Evolutionary conservation across 2,888 invertebrate genomes (phyloP), one percentile per base, ranked within the genome.

Genomic region (Morpho deidamia): DNA sequence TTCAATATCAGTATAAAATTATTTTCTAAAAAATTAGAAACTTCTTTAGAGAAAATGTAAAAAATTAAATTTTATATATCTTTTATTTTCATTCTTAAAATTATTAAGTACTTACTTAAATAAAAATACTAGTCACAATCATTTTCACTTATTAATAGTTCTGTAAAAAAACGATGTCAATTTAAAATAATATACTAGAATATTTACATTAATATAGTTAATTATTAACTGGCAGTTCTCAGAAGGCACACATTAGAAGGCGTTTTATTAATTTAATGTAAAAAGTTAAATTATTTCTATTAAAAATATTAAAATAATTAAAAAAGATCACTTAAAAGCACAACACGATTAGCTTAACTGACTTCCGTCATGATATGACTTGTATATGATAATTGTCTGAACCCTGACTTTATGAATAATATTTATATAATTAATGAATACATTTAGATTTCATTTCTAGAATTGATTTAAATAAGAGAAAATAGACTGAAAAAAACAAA

Each of bases 211-310:
- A 75, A 64, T 72, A 65, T 74, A 74, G 69, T 61, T 64, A 63
- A 56, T 84, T 79, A 83, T 77, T 85, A 83, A 81, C 80, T 86
- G 85, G 83, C 85, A 86, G 83, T 83, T 80, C 60, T 77, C 68
- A 75, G 76, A 85, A 87, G 85, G 85, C 86, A 86, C 83, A 60
- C 70, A 61, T 59, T 56, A 41, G 48, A 43, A 58, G 58, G 55
- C 52, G 56, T 58, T 48, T 38, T 5, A 46, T 32, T 46, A 39
- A 42, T 37, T n/a, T n/a, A n/a, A n/a, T n/a, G n/a, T n/a, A n/a
- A n/a, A n/a, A n/a, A n/a, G n/a, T n/a, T n/a, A n/a, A n/a, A n/a
- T n/a, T n/a, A n/a, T n/a, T n/a, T n/a, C n/a, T n/a, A n/a, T n/a
- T n/a, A n/a, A n/a, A n/a, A n/a, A n/a, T n/a, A n/a, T n/a, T n/a